Conservation (phyloP, 2,888 invertebrate species). For the Tanytarsus gracilentus region DNA sequence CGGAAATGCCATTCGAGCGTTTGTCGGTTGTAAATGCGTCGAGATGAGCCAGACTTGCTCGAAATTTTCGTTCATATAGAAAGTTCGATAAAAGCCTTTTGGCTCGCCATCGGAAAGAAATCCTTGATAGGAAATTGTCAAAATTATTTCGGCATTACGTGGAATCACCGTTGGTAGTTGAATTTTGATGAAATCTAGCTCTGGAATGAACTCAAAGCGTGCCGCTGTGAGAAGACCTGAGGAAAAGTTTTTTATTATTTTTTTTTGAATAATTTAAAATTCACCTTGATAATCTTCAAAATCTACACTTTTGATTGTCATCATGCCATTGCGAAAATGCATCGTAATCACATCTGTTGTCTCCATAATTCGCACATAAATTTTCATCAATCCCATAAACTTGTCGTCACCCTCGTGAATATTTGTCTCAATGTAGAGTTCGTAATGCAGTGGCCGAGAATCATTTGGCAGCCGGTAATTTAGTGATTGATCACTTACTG, state of each 20-base stretch:
- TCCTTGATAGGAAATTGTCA: background rate
- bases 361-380: background rate
- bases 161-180: background rate
- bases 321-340: background rate
- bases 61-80: background rate
- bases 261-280: background rate
- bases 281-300: background rate
- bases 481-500: constrained; percentile 5
- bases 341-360: background rate
- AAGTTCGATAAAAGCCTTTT: background rate
- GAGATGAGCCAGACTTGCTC: background rate
- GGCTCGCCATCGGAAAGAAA: background rate
- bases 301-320: background rate
- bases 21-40: background rate
- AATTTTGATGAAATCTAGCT: background rate
- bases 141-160: background rate
- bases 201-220: background rate
- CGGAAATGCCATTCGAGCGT: background rate
- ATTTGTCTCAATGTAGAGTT: background rate
- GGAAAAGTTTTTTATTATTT: no score
- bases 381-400: background rate
- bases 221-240: no score
- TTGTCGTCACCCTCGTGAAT: background rate
- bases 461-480: background rate
- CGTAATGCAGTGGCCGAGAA: background rate